These are phyloP conservation scores for Cromileptes altivelis DNA, from an alignment of 2,113 vertebrate genomes.

Conservation along the genomic window DNA sequence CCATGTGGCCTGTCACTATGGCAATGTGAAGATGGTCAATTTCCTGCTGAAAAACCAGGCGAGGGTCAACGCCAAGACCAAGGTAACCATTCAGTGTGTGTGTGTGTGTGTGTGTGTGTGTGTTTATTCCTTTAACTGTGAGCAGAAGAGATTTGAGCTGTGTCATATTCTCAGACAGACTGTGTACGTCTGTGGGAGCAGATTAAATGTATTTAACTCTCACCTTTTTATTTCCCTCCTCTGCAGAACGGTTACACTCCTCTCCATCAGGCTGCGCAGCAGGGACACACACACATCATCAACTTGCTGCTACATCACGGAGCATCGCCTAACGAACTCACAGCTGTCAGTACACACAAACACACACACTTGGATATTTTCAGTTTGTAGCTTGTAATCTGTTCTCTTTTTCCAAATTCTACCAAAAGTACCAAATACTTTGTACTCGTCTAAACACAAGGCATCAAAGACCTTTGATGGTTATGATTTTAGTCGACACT, in stretches of 20 bases:
- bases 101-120: not conserved
- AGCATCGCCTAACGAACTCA: constrained; percentile 95
- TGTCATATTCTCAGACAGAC: not conserved
- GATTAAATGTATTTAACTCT: not conserved
- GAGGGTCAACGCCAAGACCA: constrained; percentile 96
- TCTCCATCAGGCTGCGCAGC: constrained; percentile 96
- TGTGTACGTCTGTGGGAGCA: not conserved
- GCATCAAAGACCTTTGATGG: not conserved
- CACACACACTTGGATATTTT: not conserved
- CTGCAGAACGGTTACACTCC: constrained; percentile 96
- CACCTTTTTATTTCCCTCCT: not conserved
- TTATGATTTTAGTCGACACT: not conserved
- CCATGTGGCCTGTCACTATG: constrained; percentile 98
- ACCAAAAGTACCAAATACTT: not conserved
- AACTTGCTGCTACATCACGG: constrained; percentile 94
- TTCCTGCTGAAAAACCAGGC: constrained; percentile 96
- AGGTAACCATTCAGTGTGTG: constrained; percentile 82
- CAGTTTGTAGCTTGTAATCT: not conserved
- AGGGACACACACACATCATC: constrained; percentile 98
- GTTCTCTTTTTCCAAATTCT: not conserved
- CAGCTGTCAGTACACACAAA: constrained; percentile 86
- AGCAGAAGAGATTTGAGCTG: not conserved
- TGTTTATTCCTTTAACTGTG: not conserved
- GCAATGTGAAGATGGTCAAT: constrained; percentile 97
- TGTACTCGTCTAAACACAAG: not conserved